Evolutionary conservation across 2,888 invertebrate genomes (phyloP).

Genomic region (Diadegma fenestrale): DNA sequence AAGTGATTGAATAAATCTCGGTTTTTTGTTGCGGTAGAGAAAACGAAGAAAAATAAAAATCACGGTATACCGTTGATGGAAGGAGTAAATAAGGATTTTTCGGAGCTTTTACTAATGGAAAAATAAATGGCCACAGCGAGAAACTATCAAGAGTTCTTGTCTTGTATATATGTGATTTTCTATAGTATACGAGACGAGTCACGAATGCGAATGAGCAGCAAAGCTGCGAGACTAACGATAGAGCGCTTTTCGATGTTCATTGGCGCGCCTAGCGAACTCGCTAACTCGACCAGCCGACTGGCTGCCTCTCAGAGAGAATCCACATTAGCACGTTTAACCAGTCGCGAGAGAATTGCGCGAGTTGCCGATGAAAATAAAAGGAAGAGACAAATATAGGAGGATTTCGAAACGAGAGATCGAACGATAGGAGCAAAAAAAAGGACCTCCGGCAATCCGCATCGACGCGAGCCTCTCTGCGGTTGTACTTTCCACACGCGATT

Average conservation of each 20-base stretch:
- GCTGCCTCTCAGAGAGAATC: conserved; percentile 43
- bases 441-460: conserved; percentile 45
- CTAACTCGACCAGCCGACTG: conserved; percentile 49
- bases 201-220: conserved; percentile 66
- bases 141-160: conserved; percentile 3
- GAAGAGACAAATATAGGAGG: conserved; percentile 54
- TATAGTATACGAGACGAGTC: conserved; percentile 47
- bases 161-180: background rate
- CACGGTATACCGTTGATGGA: background rate
- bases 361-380: conserved; percentile 59
- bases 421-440: conserved; percentile 40
- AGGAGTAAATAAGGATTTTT: conserved; percentile 35
- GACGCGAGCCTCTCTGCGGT: conserved; percentile 60
- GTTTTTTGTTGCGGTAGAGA: background rate
- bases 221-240: conserved; percentile 60
- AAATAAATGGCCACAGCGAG: conserved; percentile 27
- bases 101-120: conserved; percentile 30
- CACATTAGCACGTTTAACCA: conserved; percentile 63
- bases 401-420: conserved; percentile 51
- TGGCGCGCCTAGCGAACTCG: conserved; percentile 52
- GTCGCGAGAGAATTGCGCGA: conserved; percentile 36
- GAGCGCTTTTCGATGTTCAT: conserved; percentile 69
- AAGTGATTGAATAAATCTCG: background rate
- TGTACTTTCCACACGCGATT: conserved; percentile 65
- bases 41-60: conserved; percentile 6